Percentiles rank a stretch among this genome's conserved stretches.
phyloP scores from a whole-genome alignment of 2,113 vertebrate genomes.

The Equus quagga region DNA sequence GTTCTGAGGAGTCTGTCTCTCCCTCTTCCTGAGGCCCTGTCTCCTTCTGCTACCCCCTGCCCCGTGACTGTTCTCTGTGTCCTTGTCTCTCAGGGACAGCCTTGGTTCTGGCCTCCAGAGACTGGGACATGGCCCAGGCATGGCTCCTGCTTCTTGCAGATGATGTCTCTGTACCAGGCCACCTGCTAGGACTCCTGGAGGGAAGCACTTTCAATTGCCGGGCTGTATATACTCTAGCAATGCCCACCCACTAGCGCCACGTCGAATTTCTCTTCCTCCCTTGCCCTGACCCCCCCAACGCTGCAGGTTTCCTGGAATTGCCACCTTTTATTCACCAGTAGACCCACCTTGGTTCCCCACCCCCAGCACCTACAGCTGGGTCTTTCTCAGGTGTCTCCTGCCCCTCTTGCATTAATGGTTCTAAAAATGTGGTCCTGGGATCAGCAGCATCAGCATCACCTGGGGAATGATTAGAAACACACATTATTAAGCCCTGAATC shows the following conservation, averaged over 20 bases:
- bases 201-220: background rate
- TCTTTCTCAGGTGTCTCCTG: no score
- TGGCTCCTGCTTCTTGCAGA: background rate
- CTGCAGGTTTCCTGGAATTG: background rate
- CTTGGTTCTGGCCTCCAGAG: background rate
- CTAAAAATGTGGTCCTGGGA: background rate
- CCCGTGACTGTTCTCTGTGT: background rate
- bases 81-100: background rate
- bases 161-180: no score
- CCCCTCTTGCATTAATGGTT: background rate
- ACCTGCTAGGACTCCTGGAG: background rate
- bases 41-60: background rate
- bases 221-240: background rate
- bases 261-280: background rate
- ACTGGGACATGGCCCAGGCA: background rate
- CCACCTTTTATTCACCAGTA: background rate
- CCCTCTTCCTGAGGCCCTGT: background rate
- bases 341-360: no score
- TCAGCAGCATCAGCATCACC: no score
- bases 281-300: background rate
- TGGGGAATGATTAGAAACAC: background rate
- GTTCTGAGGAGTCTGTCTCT: background rate
- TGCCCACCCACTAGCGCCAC: background rate
- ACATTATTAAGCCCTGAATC: background rate
- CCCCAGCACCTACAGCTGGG: background rate